Base-by-base conservation (phyloP, 1,140 invertebrate species). In the Hormaphis cornu region DNA sequence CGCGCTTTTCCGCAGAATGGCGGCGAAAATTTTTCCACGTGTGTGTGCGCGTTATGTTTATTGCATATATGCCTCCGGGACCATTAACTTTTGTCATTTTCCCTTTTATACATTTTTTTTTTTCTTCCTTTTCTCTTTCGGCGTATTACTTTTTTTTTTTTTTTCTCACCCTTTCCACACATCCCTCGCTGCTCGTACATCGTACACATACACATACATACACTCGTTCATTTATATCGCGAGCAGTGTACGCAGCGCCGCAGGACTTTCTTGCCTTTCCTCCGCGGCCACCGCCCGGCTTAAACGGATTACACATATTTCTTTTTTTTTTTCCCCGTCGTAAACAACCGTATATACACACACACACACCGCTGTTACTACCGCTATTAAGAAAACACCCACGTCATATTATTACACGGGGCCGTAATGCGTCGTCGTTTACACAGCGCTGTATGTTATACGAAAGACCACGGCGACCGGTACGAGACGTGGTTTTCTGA, bases 11-110 rank as follows among this genome's bases (percentile, higher is more conserved):
- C n/a, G n/a, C n/a, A n/a, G n/a, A n/a, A n/a, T n/a, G n/a, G n/a
- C n/a, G n/a, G n/a, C n/a, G n/a, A n/a, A n/a, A n/a, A n/a, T n/a
- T 42, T 3, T 42, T 5, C 26, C 12, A 18, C n/a, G 3, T 20
- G 52, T 53, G 52, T 35, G 61, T 24, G 59, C 59, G 61, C 50
- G 59, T 66, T 66, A 66, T 66, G 61, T 66, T 66, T 66, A 66
- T 66, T 66, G 61, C 61, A 66, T 66, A 66, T 66, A 66, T 66
- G 61, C 61, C 61, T 66, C 42, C 61, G 61, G 61, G 61, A 66
- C 61, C 61, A 66, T 66, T 66, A 66, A 66, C 61, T 66, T 66
- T 66, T 66, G 61, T 66, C 61, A 66, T 66, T 66, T 66, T 63
- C 42, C 44, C 28, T 66, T 50, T 28, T 63, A 61, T 66, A 66